Evolutionary conservation across 2,888 invertebrate genomes (phyloP).

Genomic region (Leptura quadrifasciata): DNA sequence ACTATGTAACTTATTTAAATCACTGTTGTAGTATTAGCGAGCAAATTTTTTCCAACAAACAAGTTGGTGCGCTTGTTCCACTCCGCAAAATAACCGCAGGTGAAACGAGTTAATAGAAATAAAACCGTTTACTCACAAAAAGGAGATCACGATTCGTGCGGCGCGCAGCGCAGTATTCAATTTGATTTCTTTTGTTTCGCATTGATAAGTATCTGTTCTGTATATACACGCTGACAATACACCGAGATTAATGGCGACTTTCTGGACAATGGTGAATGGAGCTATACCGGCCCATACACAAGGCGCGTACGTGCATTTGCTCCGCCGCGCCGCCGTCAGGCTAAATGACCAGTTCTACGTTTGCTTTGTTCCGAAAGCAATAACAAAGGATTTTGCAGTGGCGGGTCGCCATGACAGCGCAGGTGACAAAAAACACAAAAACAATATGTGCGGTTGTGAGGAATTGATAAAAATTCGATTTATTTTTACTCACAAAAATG

Average conservation of each 20-base stretch:
- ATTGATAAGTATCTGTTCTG: constrained; percentile 68
- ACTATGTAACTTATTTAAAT: constrained; percentile 14
- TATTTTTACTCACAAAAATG: no score
- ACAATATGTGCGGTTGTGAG: no score
- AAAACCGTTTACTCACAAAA: constrained; percentile 49
- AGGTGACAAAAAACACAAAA: no score
- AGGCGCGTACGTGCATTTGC: constrained; percentile 35
- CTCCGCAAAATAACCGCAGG: constrained; percentile 30
- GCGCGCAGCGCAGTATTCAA: constrained; percentile 64
- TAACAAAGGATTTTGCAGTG: constrained; percentile 9
- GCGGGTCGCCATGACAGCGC: not conserved
- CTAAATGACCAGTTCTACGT: constrained; percentile 30
- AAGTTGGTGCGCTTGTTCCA: constrained; percentile 17
- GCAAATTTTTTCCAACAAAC: constrained; percentile 2
- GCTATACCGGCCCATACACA: constrained; percentile 48
- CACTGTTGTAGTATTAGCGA: not conserved
- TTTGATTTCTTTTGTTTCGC: constrained; percentile 69
- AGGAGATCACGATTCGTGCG: constrained; percentile 59
- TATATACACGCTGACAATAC: constrained; percentile 64
- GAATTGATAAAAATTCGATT: no score
- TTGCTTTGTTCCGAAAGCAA: constrained; percentile 6
- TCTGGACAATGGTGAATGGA: constrained; percentile 65
- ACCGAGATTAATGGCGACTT: constrained; percentile 65
- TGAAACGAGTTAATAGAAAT: constrained; percentile 39
- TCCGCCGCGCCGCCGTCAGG: constrained; percentile 27